Evolutionary conservation across 2,797 vertebrate genomes (phyloP), one percentile per base, ranked within the genome.

Genomic region (Dicrostonyx torquatus): DNA sequence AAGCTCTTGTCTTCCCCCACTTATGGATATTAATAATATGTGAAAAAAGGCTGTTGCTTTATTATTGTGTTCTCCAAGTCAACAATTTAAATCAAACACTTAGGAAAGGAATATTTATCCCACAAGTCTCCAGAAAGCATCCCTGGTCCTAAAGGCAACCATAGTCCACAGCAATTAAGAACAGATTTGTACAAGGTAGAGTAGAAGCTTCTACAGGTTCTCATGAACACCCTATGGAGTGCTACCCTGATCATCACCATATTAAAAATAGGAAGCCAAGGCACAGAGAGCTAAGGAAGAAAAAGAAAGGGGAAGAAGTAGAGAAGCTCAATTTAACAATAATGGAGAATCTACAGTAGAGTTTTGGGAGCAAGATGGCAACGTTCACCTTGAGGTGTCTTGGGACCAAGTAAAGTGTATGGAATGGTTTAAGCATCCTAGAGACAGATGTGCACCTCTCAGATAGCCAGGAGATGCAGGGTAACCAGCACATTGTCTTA

Each of bases 1-100:
- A 13, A 95, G 82, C 97, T 94, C 29, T 8, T 4, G 40, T 94
- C 91, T 97, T 97, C 97, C 95, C 97, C 96, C 96, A 95, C 97
- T 98, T 98, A 95, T 93, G 62, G 96, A 50, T 94, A 97, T 98
- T 98, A 98, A 98, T 98, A 98, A 98, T 97, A 96, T 87, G 97
- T 97, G 87, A 96, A 76, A 53, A 72, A 97, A 97, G 97, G 90
- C 96, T 18, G 37, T 93, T 87, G 95, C 96, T 98, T 97, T 96
- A 94, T 98, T 97, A 97, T 97, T 98, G 97, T 95, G 93, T 95
- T 95, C 58, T 97, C 90, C 77, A 90, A 96, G 93, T 95, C 90
- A 93, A 0, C 78, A 84, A 97, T 76, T 97, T 93, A 97, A 98
- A 97, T 98, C 70, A 96, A 96, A 96, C 97, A 92, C 97, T 97